These are phyloP conservation scores for Watersipora subatra DNA, from an alignment of 1,140 invertebrate genomes.

Conservation along the genomic window DNA sequence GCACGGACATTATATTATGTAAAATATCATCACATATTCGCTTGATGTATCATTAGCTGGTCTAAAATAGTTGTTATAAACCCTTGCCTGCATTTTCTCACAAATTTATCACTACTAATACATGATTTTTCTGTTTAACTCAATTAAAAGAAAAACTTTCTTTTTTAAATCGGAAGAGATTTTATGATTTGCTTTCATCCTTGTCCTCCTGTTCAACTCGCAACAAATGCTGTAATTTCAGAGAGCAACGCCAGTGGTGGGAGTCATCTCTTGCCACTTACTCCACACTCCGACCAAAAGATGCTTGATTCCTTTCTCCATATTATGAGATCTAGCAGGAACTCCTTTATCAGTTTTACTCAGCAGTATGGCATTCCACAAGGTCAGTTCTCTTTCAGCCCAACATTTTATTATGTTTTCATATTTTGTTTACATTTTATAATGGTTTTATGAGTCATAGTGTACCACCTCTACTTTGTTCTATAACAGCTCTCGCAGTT, in stretches of 20 bases:
- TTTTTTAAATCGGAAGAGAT: too few species aligned
- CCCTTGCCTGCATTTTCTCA: too few species aligned
- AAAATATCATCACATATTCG: too few species aligned
- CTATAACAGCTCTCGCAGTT: background rate
- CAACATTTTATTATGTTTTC: background rate
- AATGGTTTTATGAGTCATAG: background rate
- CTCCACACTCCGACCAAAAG: background rate
- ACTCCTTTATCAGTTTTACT: background rate
- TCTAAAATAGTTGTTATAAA: too few species aligned
- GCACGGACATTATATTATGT: too few species aligned
- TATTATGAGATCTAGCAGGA: slow-evolving; percentile 1
- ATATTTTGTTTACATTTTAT: background rate
- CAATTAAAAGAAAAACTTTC: too few species aligned
- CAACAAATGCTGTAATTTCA: too few species aligned
- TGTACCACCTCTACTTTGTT: background rate
- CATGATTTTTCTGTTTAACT: too few species aligned
- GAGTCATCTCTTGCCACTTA: background rate
- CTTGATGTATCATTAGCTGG: too few species aligned
- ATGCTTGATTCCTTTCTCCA: slow-evolving; percentile 1
- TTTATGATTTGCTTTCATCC: too few species aligned
- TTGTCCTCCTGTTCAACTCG: too few species aligned
- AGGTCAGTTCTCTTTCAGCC: background rate
- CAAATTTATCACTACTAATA: too few species aligned
- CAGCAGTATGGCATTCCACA: slow-evolving; percentile 2
- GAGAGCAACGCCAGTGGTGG: background rate